Evolutionary conservation across 53 echinoderm and acorn worm genomes (phyloP).

Genomic region (Pentamera pediparva): DNA sequence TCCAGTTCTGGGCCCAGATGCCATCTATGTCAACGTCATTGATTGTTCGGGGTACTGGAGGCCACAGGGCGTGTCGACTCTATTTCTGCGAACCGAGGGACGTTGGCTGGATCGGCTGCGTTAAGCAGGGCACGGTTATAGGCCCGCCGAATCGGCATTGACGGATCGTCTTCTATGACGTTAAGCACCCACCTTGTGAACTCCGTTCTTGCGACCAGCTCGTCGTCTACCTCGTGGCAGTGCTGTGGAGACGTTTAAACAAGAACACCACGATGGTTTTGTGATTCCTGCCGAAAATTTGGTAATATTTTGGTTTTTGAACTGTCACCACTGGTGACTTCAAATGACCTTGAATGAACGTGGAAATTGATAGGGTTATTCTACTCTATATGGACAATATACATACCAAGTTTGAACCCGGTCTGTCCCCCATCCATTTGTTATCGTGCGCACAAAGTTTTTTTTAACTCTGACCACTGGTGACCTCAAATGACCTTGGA

Average conservation of each 20-base stretch:
- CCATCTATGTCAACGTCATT: constrained; percentile 23
- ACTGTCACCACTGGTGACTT: too few relatives aligned
- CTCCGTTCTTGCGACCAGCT: not conserved
- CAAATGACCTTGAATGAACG: too few relatives aligned
- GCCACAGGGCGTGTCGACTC: constrained; percentile 6
- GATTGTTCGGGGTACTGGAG: constrained; percentile 22
- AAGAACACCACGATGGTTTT: too few relatives aligned
- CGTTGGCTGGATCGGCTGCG: not conserved
- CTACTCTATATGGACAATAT: too few relatives aligned
- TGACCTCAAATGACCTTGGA: too few relatives aligned
- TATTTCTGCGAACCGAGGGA: not conserved
- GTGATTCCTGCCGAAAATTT: too few relatives aligned
- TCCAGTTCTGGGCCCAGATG: constrained; percentile 27
- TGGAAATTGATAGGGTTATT: too few relatives aligned
- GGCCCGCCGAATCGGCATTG: not conserved
- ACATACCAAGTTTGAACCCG: too few relatives aligned
- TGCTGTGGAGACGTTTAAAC: not conserved
- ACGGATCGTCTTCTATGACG: not conserved
- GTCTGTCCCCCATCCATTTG: too few relatives aligned
- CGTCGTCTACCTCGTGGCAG: not conserved
- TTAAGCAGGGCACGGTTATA: not conserved
- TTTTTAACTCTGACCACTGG: too few relatives aligned
- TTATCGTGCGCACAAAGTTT: too few relatives aligned
- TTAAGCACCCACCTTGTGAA: not conserved
- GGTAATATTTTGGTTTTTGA: too few relatives aligned